phyloP scores from a whole-genome alignment of 2,797 vertebrate genomes.

The Chelon auratus region DNA sequence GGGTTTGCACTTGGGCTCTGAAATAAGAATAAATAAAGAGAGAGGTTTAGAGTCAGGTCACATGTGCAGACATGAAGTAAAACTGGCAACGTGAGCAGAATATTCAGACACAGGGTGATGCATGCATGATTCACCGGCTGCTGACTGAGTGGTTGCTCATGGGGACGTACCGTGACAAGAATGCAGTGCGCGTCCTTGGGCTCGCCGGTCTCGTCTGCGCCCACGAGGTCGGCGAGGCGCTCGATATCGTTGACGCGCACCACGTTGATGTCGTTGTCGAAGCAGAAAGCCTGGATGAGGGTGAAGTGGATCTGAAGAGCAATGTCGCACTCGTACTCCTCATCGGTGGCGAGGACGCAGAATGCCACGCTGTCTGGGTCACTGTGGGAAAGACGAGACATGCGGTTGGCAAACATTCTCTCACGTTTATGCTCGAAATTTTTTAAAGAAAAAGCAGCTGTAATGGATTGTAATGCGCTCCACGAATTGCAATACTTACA shows the following conservation, averaged over 20 bases:
- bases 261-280: constrained; percentile 97
- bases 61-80: constrained; percentile 14
- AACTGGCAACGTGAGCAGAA: constrained; percentile 24
- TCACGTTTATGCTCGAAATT: not conserved
- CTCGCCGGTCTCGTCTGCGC: constrained; percentile 87
- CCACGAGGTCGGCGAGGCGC: constrained; percentile 90
- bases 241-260: constrained; percentile 92
- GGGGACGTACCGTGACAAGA: constrained; percentile 92
- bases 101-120: constrained; percentile 47
- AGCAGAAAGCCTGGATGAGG: constrained; percentile 98
- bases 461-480: no score
- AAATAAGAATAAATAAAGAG: constrained; percentile 14
- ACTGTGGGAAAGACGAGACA: constrained; percentile 73
- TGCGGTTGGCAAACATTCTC: constrained; percentile 18
- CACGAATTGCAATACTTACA: constrained; percentile 87
- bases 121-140: constrained; percentile 61
- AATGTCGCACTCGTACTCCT: constrained; percentile 95
- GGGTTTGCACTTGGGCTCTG: constrained; percentile 92
- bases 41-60: constrained; percentile 33
- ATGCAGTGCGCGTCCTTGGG: constrained; percentile 96
- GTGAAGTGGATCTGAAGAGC: constrained; percentile 99
- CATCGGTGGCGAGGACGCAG: constrained; percentile 93
- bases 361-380: constrained; percentile 97
- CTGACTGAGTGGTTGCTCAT: constrained; percentile 33
- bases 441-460: not conserved